Conservation (phyloP, 2,797 vertebrate genomes). For the Morus bassanus region DNA sequence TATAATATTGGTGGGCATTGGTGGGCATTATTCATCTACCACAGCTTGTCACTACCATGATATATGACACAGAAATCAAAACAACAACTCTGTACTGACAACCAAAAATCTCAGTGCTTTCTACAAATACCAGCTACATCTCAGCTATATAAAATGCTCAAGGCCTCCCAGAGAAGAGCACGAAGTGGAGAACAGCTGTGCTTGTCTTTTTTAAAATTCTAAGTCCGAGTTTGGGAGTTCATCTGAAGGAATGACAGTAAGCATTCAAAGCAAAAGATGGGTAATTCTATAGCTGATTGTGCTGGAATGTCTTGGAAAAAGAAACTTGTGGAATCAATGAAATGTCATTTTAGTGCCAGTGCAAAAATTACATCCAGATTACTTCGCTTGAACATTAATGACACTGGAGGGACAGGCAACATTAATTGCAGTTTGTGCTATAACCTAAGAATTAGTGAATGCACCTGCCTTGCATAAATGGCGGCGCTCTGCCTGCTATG, state of each 20-base stretch:
- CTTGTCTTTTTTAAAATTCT: background rate
- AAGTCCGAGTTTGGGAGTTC: conserved; percentile 9
- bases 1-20: background rate
- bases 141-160: background rate
- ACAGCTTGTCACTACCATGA: background rate
- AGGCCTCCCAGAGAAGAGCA: background rate
- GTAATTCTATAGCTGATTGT: conserved; percentile 59
- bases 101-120: background rate
- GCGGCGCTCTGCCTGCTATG: background rate
- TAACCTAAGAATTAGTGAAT: conserved; percentile 14
- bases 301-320: conserved; percentile 60
- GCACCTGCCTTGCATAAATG: background rate
- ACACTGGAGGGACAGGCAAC: background rate
- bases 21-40: background rate
- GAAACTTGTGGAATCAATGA: conserved; percentile 53
- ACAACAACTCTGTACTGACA: background rate
- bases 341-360: conserved; percentile 55
- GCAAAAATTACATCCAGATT: conserved; percentile 44
- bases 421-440: background rate
- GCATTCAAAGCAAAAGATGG: conserved; percentile 23
- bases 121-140: background rate
- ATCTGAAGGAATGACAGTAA: conserved; percentile 55
- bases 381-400: background rate
- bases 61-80: background rate
- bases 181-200: background rate